Conservation (phyloP, 2,113 vertebrate genomes). For the Progne subis region DNA sequence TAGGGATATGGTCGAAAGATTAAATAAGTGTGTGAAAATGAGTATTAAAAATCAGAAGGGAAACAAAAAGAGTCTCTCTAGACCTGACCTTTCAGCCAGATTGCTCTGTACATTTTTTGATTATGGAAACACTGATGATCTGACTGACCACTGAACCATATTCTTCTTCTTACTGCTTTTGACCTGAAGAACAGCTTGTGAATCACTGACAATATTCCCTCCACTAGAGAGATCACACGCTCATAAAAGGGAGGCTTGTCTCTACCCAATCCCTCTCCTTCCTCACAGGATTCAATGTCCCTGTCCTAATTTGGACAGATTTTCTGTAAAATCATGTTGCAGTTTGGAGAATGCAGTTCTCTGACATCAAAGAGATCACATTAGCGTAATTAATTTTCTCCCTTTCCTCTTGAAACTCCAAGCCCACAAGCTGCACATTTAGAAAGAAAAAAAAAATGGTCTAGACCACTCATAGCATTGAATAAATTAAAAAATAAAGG, state of each 20-base stretch:
- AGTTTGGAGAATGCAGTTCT: neutral
- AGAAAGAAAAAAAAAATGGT: neutral
- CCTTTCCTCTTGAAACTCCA: neutral
- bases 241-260: neutral
- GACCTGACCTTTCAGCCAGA: neutral
- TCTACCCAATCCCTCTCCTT: neutral
- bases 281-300: neutral
- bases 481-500: constrained; percentile 3
- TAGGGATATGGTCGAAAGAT: neutral
- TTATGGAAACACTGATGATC: constrained; percentile 22
- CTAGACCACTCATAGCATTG: neutral
- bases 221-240: neutral
- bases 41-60: neutral
- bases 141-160: neutral
- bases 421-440: neutral
- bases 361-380: neutral
- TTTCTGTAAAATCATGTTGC: neutral
- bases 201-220: neutral
- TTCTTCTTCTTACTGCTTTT: constrained; percentile 7
- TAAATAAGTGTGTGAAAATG: neutral
- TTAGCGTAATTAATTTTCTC: neutral
- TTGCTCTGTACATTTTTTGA: neutral
- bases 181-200: neutral
- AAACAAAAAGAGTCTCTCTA: neutral
- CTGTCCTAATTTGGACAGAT: neutral